A percentile compares a stretch with the other conserved stretches of the same genome.
These are phyloP conservation scores for Myxocyprinus asiaticus DNA, from an alignment of 2,113 vertebrate genomes.

Conservation along the genomic window DNA sequence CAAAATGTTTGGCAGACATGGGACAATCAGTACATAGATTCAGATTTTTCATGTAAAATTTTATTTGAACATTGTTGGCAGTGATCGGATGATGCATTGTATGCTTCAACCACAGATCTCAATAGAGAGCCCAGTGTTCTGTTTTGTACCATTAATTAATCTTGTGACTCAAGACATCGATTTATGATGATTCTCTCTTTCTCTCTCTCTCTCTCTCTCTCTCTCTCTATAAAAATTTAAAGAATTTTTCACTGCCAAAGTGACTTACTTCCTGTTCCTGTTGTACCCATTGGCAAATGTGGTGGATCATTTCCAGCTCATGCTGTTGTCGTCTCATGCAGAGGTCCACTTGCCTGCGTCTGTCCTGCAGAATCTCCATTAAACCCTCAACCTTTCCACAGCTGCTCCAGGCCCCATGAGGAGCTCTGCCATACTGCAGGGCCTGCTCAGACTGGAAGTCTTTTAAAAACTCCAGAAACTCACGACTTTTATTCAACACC, in stretches of 20 bases:
- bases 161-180: background rate
- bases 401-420: constrained; percentile 76
- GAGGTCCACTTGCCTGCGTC: constrained; percentile 80
- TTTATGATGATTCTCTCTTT: background rate
- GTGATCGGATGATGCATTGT: too few species aligned
- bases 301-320: constrained; percentile 72
- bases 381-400: constrained; percentile 81
- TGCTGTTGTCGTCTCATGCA: constrained; percentile 69
- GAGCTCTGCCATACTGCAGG: constrained; percentile 69
- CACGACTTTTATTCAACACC: constrained; percentile 83
- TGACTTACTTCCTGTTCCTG: constrained; percentile 77
- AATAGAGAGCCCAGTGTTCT: too few species aligned
- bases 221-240: too few species aligned
- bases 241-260: background rate
- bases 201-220: too few species aligned
- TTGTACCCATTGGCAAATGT: constrained; percentile 79
- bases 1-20: too few species aligned
- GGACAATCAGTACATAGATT: too few species aligned
- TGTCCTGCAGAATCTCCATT: constrained; percentile 87
- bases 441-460: constrained; percentile 79
- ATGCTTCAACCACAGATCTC: too few species aligned
- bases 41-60: too few species aligned
- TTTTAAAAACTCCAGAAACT: constrained; percentile 83
- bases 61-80: too few species aligned
- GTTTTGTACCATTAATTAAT: too few species aligned